Percentiles rank a stretch among this genome's conserved stretches.
phyloP scores from a whole-genome alignment of 2,113 vertebrate genomes.

The Agapornis roseicollis region DNA sequence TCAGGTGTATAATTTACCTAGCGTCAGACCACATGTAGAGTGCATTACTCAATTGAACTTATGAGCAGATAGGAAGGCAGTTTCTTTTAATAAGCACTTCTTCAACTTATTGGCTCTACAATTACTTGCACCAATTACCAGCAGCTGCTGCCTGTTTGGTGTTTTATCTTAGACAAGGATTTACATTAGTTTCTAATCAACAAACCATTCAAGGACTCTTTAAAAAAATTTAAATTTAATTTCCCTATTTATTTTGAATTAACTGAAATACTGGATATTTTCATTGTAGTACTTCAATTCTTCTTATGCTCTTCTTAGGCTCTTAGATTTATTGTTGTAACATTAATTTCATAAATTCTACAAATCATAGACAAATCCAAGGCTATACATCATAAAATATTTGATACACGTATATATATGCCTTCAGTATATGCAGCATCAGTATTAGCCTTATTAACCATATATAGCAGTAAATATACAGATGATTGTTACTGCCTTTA shows the following conservation, averaged over 20 bases:
- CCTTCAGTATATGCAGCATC: neutral
- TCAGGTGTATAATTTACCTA: constrained; percentile 89
- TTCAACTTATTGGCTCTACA: constrained; percentile 88
- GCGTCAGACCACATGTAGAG: constrained; percentile 85
- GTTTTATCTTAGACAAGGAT: constrained; percentile 82
- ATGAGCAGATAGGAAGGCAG: constrained; percentile 82
- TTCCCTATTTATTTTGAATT: constrained; percentile 79
- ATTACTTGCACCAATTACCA: constrained; percentile 88
- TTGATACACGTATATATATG: neutral
- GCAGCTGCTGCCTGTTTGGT: constrained; percentile 85
- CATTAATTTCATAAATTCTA: neutral
- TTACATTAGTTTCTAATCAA: constrained; percentile 86
- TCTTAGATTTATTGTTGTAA: neutral
- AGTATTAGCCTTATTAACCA: neutral
- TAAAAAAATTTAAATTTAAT: constrained; percentile 79
- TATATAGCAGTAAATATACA: neutral
- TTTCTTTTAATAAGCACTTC: constrained; percentile 87
- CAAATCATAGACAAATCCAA: neutral
- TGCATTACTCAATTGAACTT: constrained; percentile 86
- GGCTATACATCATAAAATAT: neutral
- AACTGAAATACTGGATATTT: constrained; percentile 77
- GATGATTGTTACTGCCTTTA: neutral
- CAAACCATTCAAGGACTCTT: constrained; percentile 83
- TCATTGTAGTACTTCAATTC: constrained; percentile 57
- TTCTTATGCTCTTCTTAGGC: constrained; percentile 21